Percentiles rank a stretch among this genome's conserved stretches.
Evolutionary conservation across 2,797 vertebrate genomes (phyloP).

Genomic region (Phrynocephalus guinanensis): DNA sequence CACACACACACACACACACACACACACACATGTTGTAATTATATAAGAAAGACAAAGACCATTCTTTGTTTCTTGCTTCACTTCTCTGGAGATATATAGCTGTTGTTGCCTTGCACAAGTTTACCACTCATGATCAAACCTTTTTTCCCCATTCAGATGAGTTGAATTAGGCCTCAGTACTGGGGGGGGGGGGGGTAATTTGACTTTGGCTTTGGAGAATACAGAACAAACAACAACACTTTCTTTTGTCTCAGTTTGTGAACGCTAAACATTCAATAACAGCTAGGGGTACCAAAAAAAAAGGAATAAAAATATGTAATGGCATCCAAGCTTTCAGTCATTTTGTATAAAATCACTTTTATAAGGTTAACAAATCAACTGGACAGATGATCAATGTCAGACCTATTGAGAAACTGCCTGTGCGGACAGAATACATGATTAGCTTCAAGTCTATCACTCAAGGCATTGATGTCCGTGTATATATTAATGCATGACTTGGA

Average conservation of each 20-base stretch:
- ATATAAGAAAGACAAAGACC: too few species aligned
- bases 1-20: too few species aligned
- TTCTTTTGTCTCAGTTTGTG: constrained; percentile 22
- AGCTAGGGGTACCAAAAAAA: constrained; percentile 26
- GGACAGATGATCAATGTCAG: constrained; percentile 67
- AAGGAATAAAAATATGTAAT: constrained; percentile 48
- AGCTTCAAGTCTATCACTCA: constrained; percentile 62
- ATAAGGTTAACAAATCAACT: constrained; percentile 68
- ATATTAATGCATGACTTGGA: constrained; percentile 57
- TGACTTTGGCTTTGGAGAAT: constrained; percentile 1
- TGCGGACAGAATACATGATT: constrained; percentile 64
- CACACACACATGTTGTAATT: too few species aligned
- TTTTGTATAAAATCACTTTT: constrained; percentile 65
- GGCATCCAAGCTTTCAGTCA: constrained; percentile 56
- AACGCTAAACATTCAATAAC: constrained; percentile 25
- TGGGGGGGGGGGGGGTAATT: constrained; percentile 4
- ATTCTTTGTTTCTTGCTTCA: too few species aligned
- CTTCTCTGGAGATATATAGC: constrained; percentile 13
- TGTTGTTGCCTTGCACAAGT: constrained; percentile 4
- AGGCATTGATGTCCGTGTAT: constrained; percentile 49
- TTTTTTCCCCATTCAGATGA: constrained; percentile 31
- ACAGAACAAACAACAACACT: neutral
- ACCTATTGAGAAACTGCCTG: constrained; percentile 62
- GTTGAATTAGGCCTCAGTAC: neutral
- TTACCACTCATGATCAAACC: constrained; percentile 21